Conservation (phyloP, 2,888 invertebrate genomes). For the Apamea anceps region DNA sequence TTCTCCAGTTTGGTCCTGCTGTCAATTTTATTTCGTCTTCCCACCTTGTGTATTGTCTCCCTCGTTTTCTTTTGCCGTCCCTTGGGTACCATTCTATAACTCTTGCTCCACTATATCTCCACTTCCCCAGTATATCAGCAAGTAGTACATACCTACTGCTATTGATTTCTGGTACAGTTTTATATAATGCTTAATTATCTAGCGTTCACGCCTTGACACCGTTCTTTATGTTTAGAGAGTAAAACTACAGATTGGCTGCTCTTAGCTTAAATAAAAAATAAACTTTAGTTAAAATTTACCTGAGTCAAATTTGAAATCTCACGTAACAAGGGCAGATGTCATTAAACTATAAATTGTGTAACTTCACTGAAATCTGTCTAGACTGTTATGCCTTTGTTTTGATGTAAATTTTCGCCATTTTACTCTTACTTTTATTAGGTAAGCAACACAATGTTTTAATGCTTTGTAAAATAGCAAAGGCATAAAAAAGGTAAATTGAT, state of each 20-base stretch:
- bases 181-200: not conserved
- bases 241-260: not conserved
- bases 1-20: too few species aligned
- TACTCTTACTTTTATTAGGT: too few species aligned
- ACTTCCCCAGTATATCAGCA: too few species aligned
- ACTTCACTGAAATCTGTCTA: conserved; percentile 33
- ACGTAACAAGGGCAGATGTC: conserved; percentile 6
- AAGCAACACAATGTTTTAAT: not conserved
- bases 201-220: not conserved
- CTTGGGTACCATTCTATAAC: too few species aligned
- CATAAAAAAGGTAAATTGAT: too few species aligned
- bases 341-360: conserved; percentile 2
- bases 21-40: too few species aligned
- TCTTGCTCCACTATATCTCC: too few species aligned
- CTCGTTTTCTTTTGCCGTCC: too few species aligned
- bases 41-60: too few species aligned
- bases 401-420: conserved; percentile 2
- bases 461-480: too few species aligned
- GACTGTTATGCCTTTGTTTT: conserved; percentile 26
- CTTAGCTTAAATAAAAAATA: not conserved
- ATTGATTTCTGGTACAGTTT: too few species aligned
- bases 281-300: not conserved
- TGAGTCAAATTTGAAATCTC: not conserved
- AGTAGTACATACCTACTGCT: too few species aligned
- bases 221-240: not conserved